Base-by-base conservation (phyloP, 1,140 invertebrate genomes). In the Heliconius himera region DNA sequence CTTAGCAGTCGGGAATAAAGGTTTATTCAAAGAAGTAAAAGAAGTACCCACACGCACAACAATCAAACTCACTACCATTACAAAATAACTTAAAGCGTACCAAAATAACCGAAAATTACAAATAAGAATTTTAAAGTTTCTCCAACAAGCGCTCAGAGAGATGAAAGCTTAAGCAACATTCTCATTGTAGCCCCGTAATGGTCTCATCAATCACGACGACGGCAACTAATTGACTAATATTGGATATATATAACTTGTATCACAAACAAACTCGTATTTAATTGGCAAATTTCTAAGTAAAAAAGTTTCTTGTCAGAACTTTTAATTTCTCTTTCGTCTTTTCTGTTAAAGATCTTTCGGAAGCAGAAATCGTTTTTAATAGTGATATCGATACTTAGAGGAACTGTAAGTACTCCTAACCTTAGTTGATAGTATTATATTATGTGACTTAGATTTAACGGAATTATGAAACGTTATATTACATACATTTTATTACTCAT, bases 211-310 rank as follows among this genome's bases (percentile, higher is more conserved):
- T 66, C 60, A 66, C 22, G 60, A 66, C 16, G 60, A 29, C 60
- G n/a, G 22, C 26, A 4, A 66, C 60, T 66, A 66, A 66, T 66
- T 66, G 60, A 66, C 60, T 66, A 11, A 66, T 66, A 66, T 26
- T 26, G 60, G 60, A 66, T 29, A 66, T 66, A 66, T 22, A 66
- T 66, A 66, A 66, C 26, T 66, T 66, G 60, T 66, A 66, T 29
- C 60, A 66, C 22, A 3, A 66, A 66, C 60, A 66, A 66, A 26
- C 22, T 66, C 60, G 3, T 26, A 29, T 66, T 66, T 66, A 66
- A 29, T 66, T 66, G 60, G 60, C 22, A 16, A 26, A 26, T 29
- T 66, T 26, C 22, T 66, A 26, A 66, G 60, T 29, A 26, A 56
- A 26, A 56, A 56, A 66, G 26, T 29, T 66, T 22, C 20, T 60